phyloP scores from a whole-genome alignment of 2,888 invertebrate genomes.

The Acanthococcus lagerstroemiae region DNA sequence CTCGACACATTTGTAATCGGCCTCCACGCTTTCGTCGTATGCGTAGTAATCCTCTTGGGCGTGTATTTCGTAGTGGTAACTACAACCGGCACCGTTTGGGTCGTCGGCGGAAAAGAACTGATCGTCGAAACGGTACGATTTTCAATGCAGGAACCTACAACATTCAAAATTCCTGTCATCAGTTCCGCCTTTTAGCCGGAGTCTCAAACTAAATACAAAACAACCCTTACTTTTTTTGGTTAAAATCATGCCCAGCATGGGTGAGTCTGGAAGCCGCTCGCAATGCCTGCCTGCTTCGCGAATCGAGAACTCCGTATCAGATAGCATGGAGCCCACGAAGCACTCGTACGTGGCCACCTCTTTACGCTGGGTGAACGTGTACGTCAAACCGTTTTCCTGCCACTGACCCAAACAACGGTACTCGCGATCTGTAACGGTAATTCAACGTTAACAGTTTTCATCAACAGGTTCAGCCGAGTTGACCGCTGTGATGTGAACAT shows the following conservation, averaged over 20 bases:
- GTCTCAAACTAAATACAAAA: background rate
- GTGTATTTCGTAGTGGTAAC: conserved; percentile 24
- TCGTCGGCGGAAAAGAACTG: background rate
- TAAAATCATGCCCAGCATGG: conserved; percentile 52
- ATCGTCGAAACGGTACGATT: conserved; percentile 7
- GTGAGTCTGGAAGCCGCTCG: conserved; percentile 50
- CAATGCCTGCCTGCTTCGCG: conserved; percentile 58
- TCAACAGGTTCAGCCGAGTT: no score
- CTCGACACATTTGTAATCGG: conserved; percentile 13
- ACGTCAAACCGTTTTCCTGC: conserved; percentile 52
- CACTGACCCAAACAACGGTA: conserved; percentile 58
- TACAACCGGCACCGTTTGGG: background rate
- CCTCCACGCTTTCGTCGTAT: conserved; percentile 13
- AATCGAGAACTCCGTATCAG: conserved; percentile 52
- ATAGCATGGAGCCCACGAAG: conserved; percentile 52
- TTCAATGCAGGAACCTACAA: conserved; percentile 16
- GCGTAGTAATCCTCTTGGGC: background rate
- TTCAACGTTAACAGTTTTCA: background rate
- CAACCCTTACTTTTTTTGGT: conserved; percentile 44
- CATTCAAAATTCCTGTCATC: background rate
- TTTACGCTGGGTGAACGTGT: conserved; percentile 54
- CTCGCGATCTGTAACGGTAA: conserved; percentile 49
- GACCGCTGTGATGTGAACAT: no score
- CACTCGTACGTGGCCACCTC: conserved; percentile 54
- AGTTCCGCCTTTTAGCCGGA: background rate